These are phyloP conservation scores for Zenarchopterus dispar DNA, from an alignment of 2,797 vertebrate species.

Conservation along the genomic window DNA sequence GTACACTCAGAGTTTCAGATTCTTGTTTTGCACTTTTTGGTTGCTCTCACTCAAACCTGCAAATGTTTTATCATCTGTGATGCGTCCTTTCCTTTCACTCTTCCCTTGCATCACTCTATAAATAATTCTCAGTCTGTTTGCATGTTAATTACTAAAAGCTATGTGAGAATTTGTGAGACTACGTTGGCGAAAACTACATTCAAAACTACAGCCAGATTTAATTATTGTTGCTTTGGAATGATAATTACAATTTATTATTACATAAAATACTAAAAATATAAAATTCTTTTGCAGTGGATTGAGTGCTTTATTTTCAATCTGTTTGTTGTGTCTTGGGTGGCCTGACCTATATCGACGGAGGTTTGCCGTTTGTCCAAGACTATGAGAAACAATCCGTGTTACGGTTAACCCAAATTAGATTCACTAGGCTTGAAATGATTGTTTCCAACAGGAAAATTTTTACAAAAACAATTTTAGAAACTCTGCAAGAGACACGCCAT, in stretches of 20 bases:
- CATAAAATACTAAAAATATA: conserved; percentile 22
- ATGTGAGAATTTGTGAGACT: not conserved
- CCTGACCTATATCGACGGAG: conserved; percentile 28
- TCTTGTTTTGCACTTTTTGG: not conserved
- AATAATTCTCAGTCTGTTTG: not conserved
- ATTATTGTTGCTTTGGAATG: conserved; percentile 9
- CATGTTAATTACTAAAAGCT: not conserved
- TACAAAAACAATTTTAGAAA: conserved; percentile 53
- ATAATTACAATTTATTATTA: conserved; percentile 36
- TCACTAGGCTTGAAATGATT: conserved; percentile 49
- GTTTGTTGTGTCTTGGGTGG: conserved; percentile 32
- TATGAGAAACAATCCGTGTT: conserved; percentile 46
- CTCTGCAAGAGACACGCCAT: conserved; percentile 48
- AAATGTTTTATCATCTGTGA: not conserved
- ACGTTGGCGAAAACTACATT: conserved; percentile 11
- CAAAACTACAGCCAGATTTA: conserved; percentile 28
- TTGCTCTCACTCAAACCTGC: not conserved
- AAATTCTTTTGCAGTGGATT: conserved; percentile 21
- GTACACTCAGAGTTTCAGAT: not conserved
- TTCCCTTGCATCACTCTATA: conserved; percentile 1
- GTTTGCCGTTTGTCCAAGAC: conserved; percentile 32
- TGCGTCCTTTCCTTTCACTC: not conserved
- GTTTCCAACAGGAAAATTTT: conserved; percentile 61
- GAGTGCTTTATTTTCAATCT: conserved; percentile 7
- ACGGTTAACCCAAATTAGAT: conserved; percentile 60